Evolutionary conservation across 2,797 vertebrate genomes (phyloP).

Genomic region (Luscinia luscinia): DNA sequence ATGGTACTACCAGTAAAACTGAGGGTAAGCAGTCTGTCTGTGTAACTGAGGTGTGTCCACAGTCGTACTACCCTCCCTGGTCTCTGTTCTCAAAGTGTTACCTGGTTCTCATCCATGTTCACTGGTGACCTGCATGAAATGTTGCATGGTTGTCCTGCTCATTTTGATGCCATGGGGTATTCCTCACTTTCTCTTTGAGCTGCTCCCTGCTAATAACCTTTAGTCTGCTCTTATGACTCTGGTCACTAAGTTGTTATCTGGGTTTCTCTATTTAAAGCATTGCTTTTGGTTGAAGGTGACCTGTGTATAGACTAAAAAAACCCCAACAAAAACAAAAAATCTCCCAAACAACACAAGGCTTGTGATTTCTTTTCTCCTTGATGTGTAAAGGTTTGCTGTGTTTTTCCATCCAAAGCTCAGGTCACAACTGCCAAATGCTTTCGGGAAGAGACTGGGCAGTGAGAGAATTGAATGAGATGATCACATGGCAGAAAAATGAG

Average conservation of each 20-base stretch:
- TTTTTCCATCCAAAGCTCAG: slow-evolving; percentile 54
- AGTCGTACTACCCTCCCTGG: slow-evolving; percentile 63
- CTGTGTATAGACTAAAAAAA: background rate
- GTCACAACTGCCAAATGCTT: slow-evolving; percentile 44
- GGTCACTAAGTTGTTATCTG: background rate
- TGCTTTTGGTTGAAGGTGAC: slow-evolving; percentile 28
- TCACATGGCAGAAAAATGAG: slow-evolving; percentile 69
- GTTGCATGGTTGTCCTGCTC: slow-evolving; percentile 85
- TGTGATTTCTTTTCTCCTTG: background rate
- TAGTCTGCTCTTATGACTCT: background rate
- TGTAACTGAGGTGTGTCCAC: slow-evolving; percentile 80
- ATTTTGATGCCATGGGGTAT: slow-evolving; percentile 57
- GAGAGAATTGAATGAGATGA: slow-evolving; percentile 56
- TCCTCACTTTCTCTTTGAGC: slow-evolving; percentile 38
- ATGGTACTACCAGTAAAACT: slow-evolving; percentile 93
- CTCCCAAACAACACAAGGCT: background rate
- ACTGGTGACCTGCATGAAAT: slow-evolving; percentile 87
- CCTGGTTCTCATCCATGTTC: slow-evolving; percentile 79
- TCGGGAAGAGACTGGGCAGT: slow-evolving; percentile 22
- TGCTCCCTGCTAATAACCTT: background rate
- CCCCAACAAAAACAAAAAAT: fast-evolving
- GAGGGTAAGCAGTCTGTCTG: slow-evolving; percentile 94
- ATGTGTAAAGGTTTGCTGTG: slow-evolving; percentile 25
- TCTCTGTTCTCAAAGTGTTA: slow-evolving; percentile 74
- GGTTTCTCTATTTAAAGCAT: background rate